Evolutionary conservation across 2,113 vertebrate species (phyloP).

Genomic region (Cathartes aura): DNA sequence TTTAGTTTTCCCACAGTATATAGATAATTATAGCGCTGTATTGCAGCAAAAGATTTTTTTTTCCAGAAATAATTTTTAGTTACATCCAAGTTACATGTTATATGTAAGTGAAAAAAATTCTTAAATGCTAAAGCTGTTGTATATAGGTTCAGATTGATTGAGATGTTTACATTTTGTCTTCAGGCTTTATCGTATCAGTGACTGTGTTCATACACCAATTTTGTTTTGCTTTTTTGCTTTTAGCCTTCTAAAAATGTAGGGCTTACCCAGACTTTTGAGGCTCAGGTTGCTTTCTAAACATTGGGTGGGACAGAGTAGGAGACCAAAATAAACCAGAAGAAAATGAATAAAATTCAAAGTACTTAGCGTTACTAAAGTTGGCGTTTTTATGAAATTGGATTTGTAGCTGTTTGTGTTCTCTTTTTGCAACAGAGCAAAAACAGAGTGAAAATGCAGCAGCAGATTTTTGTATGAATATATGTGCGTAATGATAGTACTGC

Average conservation of each 20-base stretch:
- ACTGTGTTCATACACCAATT: not conserved
- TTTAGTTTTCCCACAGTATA: slow-evolving; percentile 8
- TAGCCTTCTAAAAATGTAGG: slow-evolving; percentile 43
- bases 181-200: not conserved
- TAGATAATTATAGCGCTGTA: slow-evolving; percentile 37
- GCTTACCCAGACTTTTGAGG: slow-evolving; percentile 26
- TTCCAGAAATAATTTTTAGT: not conserved
- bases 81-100: slow-evolving; percentile 26
- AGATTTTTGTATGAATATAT: not conserved
- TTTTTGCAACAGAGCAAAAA: not conserved
- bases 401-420: not conserved
- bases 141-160: not conserved
- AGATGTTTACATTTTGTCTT: slow-evolving; percentile 36
- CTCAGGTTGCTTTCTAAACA: slow-evolving; percentile 72
- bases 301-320: slow-evolving; percentile 52
- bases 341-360: slow-evolving; percentile 44
- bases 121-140: slow-evolving; percentile 20
- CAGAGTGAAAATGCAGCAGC: not conserved
- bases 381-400: not conserved
- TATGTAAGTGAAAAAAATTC: not conserved
- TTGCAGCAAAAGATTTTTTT: not conserved
- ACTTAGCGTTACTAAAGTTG: slow-evolving; percentile 8
- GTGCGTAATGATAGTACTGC: not conserved
- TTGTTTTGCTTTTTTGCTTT: slow-evolving; percentile 5
- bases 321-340: slow-evolving; percentile 67